Conservation (phyloP, 2,888 invertebrate species). For the Fragum fragum region DNA sequence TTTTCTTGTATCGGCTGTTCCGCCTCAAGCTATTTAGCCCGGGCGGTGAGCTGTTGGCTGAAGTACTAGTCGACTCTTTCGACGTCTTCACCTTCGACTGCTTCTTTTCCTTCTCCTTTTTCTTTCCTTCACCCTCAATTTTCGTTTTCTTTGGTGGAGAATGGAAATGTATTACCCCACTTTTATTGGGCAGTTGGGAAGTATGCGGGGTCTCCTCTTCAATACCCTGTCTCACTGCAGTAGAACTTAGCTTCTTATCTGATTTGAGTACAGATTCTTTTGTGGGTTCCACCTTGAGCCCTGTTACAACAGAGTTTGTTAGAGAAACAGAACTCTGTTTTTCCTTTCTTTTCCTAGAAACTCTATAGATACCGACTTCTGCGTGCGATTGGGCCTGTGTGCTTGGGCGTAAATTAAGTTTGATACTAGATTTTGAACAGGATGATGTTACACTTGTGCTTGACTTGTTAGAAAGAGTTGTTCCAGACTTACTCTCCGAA, state of each 20-base stretch:
- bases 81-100: slow-evolving; percentile 33
- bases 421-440: slow-evolving; percentile 20
- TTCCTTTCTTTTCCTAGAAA: slow-evolving; percentile 45
- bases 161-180: slow-evolving; percentile 47
- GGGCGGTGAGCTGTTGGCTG: slow-evolving; percentile 63
- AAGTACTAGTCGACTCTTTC: slow-evolving; percentile 55
- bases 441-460: neutral
- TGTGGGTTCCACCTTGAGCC: slow-evolving; percentile 53
- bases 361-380: slow-evolving; percentile 50
- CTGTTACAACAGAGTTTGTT: neutral
- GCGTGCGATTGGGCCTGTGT: slow-evolving; percentile 62
- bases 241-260: slow-evolving; percentile 48
- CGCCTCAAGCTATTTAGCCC: slow-evolving; percentile 77
- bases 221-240: slow-evolving; percentile 49
- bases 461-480: neutral
- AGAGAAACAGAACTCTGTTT: neutral
- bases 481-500: neutral
- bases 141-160: slow-evolving; percentile 57
- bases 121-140: slow-evolving; percentile 51
- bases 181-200: slow-evolving; percentile 52
- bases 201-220: slow-evolving; percentile 55
- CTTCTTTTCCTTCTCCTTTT: slow-evolving; percentile 51
- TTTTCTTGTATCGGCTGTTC: slow-evolving; percentile 84
- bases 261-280: slow-evolving; percentile 57
- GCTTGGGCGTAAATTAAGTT: slow-evolving; percentile 51